Evolutionary conservation across 2,113 vertebrate genomes (phyloP).

Genomic region (Thinocorus orbignyianus): DNA sequence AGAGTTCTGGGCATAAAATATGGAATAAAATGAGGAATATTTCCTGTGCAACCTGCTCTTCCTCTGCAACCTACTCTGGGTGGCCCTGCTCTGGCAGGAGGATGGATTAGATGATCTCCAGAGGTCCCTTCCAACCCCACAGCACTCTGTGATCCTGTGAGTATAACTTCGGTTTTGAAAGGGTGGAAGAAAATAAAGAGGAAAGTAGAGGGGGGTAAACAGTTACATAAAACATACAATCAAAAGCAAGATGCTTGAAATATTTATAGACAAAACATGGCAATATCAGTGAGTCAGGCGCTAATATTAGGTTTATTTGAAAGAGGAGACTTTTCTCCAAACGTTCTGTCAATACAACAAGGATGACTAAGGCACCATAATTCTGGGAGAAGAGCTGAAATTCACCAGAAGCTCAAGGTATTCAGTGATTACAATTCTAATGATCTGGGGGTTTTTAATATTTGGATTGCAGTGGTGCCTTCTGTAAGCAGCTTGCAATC

Average conservation of each 20-base stretch:
- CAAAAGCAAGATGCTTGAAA: neutral
- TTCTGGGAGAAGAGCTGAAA: neutral
- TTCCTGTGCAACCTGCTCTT: too few species aligned
- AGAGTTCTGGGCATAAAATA: neutral
- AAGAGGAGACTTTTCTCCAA: neutral
- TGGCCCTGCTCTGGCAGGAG: too few species aligned
- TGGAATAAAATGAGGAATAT: neutral
- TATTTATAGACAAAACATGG: neutral
- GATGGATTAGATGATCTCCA: too few species aligned
- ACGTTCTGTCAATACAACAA: neutral
- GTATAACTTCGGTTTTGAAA: neutral
- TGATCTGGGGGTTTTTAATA: neutral
- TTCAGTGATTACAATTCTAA: neutral
- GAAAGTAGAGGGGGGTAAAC: neutral
- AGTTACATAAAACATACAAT: neutral
- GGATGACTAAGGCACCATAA: neutral
- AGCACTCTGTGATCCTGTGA: neutral
- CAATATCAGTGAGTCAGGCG: neutral
- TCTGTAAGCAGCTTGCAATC: constrained; percentile 23
- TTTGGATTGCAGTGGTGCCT: neutral
- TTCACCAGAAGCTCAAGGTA: neutral
- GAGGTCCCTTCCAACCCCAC: too few species aligned
- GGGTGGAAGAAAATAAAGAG: neutral
- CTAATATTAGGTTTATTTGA: neutral
- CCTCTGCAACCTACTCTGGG: too few species aligned